Evolutionary conservation across 2,113 vertebrate genomes (phyloP), one percentile per base, ranked within the genome.

Genomic region (Myotis davidii): DNA sequence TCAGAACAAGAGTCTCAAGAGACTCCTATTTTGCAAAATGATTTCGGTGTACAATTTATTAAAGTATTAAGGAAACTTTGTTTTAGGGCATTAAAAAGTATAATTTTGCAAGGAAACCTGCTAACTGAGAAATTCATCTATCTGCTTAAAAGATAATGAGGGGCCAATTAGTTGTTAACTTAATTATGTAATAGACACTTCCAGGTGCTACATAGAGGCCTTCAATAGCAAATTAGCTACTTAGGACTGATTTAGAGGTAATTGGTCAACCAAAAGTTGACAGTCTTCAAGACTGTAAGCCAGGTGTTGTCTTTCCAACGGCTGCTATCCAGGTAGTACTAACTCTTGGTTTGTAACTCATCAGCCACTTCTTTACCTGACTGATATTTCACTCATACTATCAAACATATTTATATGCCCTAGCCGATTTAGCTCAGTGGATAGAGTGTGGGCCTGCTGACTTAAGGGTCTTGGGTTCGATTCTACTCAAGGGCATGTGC

Each of bases 91-190:
- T 69, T 65, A 34, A 77, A 90, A 90, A 69, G n/a, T 73, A 29
- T 94, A 52, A 79, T 95, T 94, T 6, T 94, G 12, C 9, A 92
- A 92, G 54, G 34, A 93, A 97, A 23, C 11, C 16, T 88, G 39
- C 21, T 73, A 95, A 69, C 32, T 92, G 48, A 94, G 94, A 91
- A 88, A 89, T 69, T 69, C 9, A 39, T 90, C 9, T 78, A 34
- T 64, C 81, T 95, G 32, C 84, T 90, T 89, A 88, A 95, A 94
- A 83, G 69, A 64, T 88, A 94, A 92, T 88, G 56, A 96, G 10
- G 14, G 32, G 1, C 11, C 72, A 91, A 50, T 89, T 96, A 90
- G 27, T 34, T 90, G 9, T 83, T 67, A 93, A 84, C 29, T 86
- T 91, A 96, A 87, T 94, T 86, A 69, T 89, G 10, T 94, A 72